Evolutionary conservation across 2,888 invertebrate species (phyloP), one percentile per base, ranked within the genome.

Genomic region (Apodemia hepburni): DNA sequence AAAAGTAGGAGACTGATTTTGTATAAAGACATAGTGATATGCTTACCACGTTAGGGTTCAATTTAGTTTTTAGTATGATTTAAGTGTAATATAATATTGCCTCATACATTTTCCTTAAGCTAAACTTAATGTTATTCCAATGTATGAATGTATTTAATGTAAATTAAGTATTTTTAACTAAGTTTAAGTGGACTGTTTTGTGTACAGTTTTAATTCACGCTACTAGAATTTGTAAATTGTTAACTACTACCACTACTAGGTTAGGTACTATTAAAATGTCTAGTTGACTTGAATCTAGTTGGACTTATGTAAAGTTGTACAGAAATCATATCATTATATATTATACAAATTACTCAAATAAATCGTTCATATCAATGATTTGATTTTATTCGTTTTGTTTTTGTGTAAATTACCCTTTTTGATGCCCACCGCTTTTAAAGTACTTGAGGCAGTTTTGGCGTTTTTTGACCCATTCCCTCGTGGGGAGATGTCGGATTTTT

Each of bases 1-100:
- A 87, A 87, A 86, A 85, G 87, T 87, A 87, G 87, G 89, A 90
- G 90, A 90, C 90, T 91, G 90, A 91, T 88, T 88, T 89, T 90
- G 84, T 88, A 86, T 81, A 82, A 81, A 79, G 76, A 79, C 75
- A 79, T 83, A 83, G 85, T 84, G 81, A 84, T 85, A 85, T 82
- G 83, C 81, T 82, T 82, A 87, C 84, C 85, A 81, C 80, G 76
- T 78, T 83, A 82, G 79, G 78, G 72, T 75, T 77, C 81, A 72
- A 69, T 75, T 74, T 75, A 76, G 73, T 78, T 71, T 42, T 42
- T 42, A 42, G 42, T 42, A 15, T 42, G 42, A 15, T 42, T 42
- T 74, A 75, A 74, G 71, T 73, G 68, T 77, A 76, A 76, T 77
- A 69, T 73, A 62, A 64, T 66, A 74, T 71, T 75, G 73, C 77